Evolutionary conservation across 2,888 invertebrate genomes (phyloP), one percentile per base, ranked within the genome.

Genomic region (Agrotis clavis): DNA sequence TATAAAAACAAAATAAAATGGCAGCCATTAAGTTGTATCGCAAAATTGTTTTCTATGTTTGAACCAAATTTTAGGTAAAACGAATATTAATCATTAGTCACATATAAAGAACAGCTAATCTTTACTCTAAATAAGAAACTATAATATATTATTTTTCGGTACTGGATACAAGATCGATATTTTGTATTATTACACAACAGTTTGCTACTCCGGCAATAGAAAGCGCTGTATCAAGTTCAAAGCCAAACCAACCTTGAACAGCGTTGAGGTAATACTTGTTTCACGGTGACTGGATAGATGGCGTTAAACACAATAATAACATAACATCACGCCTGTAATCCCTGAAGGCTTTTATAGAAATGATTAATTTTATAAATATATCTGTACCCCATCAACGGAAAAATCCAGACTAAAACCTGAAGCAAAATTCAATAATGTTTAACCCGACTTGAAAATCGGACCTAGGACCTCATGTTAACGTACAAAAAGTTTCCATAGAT

Each of bases 161-260:
- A 35, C 35, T 35, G 35, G 35, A 35, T 35, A 7, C 35, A n/a
- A 2, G 6, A 70, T 62, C 2, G 14, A 56, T 57, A 7, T 0
- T 16, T 11, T 50, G 2, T 1, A 35, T 7, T 6, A 35, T 7
- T 30, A 35, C 1, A 35, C 1, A 41, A 4, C 25, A 74, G 67
- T 82, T 71, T 21, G 1, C 1, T 1, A 14, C 7, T 63, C 3
- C 35, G 21, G 16, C 35, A 48, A 77, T 50, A 94, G 95, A 91
- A 90, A 90, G 91, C 91, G 85, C 50, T 79, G 4, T 53, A 62
- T 81, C 88, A 92, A 92, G 92, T 91, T 93, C 90, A 93, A 87
- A 89, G 88, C 71, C 82, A 68, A n/a, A 45, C 4, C 5, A 65
- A 61, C 60, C 30, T 72, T 50, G 45, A 51, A 75, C 56, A 72